These are phyloP conservation scores for Anolis carolinensis DNA, from an alignment of 2,113 vertebrate species.

Conservation along the genomic window DNA sequence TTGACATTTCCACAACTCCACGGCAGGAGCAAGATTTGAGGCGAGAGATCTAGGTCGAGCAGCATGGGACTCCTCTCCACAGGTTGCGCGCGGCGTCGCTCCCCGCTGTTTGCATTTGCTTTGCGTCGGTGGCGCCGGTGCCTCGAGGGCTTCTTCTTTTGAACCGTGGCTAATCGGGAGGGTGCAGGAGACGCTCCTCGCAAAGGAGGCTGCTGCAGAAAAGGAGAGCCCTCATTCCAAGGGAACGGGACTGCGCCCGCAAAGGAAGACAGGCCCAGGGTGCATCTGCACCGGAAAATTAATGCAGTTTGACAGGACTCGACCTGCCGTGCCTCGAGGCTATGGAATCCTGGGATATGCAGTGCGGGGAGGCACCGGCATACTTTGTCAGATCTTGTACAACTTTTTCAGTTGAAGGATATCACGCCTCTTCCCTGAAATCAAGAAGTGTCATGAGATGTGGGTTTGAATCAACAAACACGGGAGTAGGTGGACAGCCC, in stretches of 20 bases:
- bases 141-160: neutral
- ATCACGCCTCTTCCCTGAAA: too few relatives aligned
- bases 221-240: neutral
- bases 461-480: too few relatives aligned
- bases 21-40: neutral
- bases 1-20: neutral
- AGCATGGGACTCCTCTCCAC: rapidly evolving
- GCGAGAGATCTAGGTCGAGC: neutral
- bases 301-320: too few relatives aligned
- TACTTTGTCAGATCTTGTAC: too few relatives aligned
- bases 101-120: neutral
- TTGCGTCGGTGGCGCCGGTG: rapidly evolving
- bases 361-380: too few relatives aligned
- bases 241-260: neutral
- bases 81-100: rapidly evolving
- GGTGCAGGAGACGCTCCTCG: neutral
- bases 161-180: neutral
- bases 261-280: neutral
- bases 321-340: too few relatives aligned
- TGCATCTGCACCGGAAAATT: too few relatives aligned
- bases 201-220: too few relatives aligned
- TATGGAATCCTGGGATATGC: too few relatives aligned
- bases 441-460: too few relatives aligned
- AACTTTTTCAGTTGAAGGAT: too few relatives aligned
- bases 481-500: too few relatives aligned